These are phyloP conservation scores for Drosophila miranda DNA, from an alignment of 1,140 invertebrate genomes.

Conservation along the genomic window DNA sequence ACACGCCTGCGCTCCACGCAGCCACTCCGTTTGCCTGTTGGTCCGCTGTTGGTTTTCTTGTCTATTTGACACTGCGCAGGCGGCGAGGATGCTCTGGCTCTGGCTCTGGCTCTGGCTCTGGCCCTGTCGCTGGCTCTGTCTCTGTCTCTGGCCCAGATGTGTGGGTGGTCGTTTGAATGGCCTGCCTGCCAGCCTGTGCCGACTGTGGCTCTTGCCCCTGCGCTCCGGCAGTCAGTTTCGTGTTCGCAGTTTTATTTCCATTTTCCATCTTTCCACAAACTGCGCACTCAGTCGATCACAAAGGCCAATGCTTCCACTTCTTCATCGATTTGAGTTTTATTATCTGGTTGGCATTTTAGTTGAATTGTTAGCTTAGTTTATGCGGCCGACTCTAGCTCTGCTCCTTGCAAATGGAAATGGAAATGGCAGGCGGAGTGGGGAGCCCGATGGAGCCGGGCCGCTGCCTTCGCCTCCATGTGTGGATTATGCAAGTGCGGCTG, in stretches of 20 bases:
- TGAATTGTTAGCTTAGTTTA: constrained; percentile 76
- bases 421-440: constrained; percentile 19
- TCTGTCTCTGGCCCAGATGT: constrained; percentile 31
- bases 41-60: constrained; percentile 44
- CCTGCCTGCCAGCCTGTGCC: constrained; percentile 22
- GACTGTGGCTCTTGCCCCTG: constrained; percentile 24
- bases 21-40: constrained; percentile 12
- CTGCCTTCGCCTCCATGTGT: constrained; percentile 17
- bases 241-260: constrained; percentile 74
- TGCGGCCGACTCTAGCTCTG: constrained; percentile 20
- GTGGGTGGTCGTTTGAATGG: constrained; percentile 58
- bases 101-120: constrained; percentile 25
- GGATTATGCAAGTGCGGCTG: constrained; percentile 53
- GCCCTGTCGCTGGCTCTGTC: constrained; percentile 17
- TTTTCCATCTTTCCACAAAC: constrained; percentile 45
- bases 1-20: constrained; percentile 70
- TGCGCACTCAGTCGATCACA: constrained; percentile 25
- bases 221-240: constrained; percentile 17
- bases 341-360: constrained; percentile 79
- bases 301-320: constrained; percentile 38
- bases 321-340: constrained; percentile 72
- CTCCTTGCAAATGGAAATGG: not conserved
- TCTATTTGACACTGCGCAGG: constrained; percentile 78
- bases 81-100: constrained; percentile 73
- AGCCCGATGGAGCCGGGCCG: too few species aligned